Evolutionary conservation across 2,888 invertebrate species (phyloP), one percentile per base, ranked within the genome.

Genomic region (Nudaria mundana): DNA sequence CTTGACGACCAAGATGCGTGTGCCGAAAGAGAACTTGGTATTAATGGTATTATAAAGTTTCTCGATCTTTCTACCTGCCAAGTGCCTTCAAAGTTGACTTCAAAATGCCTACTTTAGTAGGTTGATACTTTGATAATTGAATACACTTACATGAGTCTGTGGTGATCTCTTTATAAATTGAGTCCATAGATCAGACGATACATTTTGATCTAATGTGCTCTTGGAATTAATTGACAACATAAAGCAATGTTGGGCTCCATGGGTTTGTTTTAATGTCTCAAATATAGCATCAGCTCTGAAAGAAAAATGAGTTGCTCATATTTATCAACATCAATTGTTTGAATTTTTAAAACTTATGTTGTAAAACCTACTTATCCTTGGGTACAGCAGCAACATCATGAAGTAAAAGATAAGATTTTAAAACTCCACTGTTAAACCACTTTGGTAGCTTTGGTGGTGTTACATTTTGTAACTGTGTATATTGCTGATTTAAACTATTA

Each of bases 211-310:
- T 33, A 89, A 83, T 11, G 90, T 90, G 33, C 90, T 91, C 59
- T 93, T 91, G 1, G 98, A 98, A 84, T 98, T 99, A 49, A 98
- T 94, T 74, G 94, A 93, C 40, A 99, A 87, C 64, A 98, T 89
- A 74, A 98, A 97, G 78, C 98, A 98, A 71, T 94, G 94, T 62
- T 92, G 91, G 23, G 93, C 91, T 7, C 98, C 98, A 87, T 96
- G 98, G 8, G 94, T 93, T 35, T 94, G 92, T 81, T 97, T 96
- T 74, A 99, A 91, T 49, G 93, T 92, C 63, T 96, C 95, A 84
- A 95, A 97, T 39, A 94, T 89, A 52, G 93, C 91, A 69, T 95
- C 95, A 37, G 97, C 96, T 74, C 97, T 97, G 73, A 52, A 90
- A 88, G 32, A 37, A 46, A 23, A 15, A 30, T 25, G 5, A 5